Conservation (phyloP, 2,113 vertebrate species). For the Ptilonorhynchus violaceus region DNA sequence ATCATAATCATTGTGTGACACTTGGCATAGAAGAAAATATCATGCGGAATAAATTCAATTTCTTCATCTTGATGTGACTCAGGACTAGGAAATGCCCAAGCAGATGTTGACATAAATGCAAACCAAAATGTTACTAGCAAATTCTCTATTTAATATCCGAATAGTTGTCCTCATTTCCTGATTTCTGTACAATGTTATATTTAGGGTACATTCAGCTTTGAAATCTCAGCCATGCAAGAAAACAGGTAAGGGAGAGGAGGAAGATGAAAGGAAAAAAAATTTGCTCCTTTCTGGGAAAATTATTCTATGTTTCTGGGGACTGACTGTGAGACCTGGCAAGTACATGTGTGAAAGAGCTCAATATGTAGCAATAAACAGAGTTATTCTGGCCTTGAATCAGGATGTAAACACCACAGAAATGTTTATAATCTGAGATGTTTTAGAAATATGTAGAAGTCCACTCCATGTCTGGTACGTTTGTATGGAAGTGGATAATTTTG, state of each 20-base stretch:
- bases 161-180: not conserved
- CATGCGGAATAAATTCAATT: not conserved
- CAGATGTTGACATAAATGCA: not conserved
- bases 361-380: not conserved
- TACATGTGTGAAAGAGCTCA: rapidly evolving
- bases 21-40: not conserved
- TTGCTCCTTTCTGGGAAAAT: not conserved
- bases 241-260: not conserved
- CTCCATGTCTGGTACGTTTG: not conserved
- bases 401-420: not conserved
- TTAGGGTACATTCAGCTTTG: not conserved
- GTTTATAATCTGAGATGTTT: not conserved
- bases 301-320: not conserved
- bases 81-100: not conserved
- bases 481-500: not conserved
- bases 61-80: not conserved
- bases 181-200: not conserved
- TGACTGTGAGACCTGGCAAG: not conserved
- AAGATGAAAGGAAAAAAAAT: not conserved
- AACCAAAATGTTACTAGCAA: not conserved
- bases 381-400: not conserved
- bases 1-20: not conserved
- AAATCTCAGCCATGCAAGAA: not conserved
- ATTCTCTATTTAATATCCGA: not conserved
- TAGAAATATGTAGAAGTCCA: not conserved